phyloP scores from a whole-genome alignment of 2,888 invertebrate genomes.

The Amphimallon solstitiale region DNA sequence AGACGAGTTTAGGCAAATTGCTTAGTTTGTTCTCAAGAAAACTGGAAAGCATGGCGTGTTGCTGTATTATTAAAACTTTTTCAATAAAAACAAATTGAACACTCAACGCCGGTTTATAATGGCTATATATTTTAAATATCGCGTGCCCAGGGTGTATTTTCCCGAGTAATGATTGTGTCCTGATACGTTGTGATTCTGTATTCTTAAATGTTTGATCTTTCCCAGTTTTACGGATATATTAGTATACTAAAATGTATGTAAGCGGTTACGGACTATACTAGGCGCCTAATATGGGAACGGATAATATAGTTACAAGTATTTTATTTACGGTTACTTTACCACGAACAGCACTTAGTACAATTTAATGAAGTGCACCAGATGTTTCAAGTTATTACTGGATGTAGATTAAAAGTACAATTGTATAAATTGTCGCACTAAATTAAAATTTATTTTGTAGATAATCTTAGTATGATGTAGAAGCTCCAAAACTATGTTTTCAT shows the following conservation, averaged over 20 bases:
- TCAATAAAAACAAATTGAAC: conserved; percentile 23
- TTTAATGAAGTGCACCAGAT: conserved; percentile 25
- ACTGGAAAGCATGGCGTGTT: conserved; percentile 2
- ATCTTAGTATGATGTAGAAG: background rate
- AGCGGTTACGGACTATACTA: conserved; percentile 8
- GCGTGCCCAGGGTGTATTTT: conserved; percentile 12
- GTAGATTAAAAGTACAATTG: conserved; percentile 21
- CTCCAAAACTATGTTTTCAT: too few species aligned
- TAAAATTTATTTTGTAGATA: conserved; percentile 7
- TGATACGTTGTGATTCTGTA: conserved; percentile 4
- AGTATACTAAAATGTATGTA: background rate
- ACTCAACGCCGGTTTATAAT: background rate
- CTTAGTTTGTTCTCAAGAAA: conserved; percentile 9
- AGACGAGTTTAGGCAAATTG: conserved; percentile 1
- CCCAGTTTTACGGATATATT: background rate
- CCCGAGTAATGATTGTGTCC: background rate
- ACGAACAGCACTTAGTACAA: conserved; percentile 14
- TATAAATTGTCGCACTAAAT: background rate
- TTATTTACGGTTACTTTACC: conserved; percentile 23
- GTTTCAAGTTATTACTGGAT: conserved; percentile 13
- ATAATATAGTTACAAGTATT: conserved; percentile 17
- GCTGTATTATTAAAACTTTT: conserved; percentile 25
- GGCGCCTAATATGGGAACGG: conserved; percentile 10
- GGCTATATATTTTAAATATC: conserved; percentile 20
- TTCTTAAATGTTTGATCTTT: background rate